A percentile compares a stretch with the other conserved stretches of the same genome.
phyloP scores from a whole-genome alignment of 2,888 invertebrate genomes.

The Crepidodera aurea region DNA sequence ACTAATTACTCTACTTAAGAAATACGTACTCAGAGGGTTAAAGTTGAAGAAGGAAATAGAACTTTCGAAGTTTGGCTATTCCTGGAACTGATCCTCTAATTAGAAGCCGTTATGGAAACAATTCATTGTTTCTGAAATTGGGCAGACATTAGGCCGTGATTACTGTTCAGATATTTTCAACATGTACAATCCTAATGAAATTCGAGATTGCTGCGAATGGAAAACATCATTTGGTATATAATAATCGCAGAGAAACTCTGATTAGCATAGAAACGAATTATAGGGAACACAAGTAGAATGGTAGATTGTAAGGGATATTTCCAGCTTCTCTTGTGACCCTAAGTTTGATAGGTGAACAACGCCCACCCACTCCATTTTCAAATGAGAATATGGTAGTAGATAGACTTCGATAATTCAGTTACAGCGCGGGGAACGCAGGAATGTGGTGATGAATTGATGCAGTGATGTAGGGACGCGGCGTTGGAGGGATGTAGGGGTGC shows the following conservation, averaged over 20 bases:
- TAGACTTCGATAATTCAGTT: no score
- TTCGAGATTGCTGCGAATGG: neutral
- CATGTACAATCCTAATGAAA: slow-evolving; percentile 21
- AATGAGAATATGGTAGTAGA: no score
- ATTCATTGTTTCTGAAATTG: slow-evolving; percentile 22
- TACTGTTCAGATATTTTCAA: slow-evolving; percentile 16
- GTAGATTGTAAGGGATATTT: no score
- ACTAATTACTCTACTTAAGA: neutral
- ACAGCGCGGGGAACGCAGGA: no score
- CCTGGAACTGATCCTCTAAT: slow-evolving; percentile 16
- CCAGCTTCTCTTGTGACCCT: no score
- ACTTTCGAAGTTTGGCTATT: slow-evolving; percentile 9
- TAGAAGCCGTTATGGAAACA: slow-evolving; percentile 17
- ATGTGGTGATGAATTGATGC: no score
- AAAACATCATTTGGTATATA: slow-evolving; percentile 13
- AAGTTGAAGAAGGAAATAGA: neutral
- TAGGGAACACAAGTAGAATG: no score
- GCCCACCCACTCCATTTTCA: no score
- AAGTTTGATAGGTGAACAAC: no score
- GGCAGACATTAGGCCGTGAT: slow-evolving; percentile 16
- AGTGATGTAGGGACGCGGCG: no score
- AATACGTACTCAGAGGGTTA: neutral
- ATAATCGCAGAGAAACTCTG: neutral
- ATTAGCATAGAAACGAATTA: neutral
- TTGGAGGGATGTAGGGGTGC: no score